These are phyloP conservation scores for Chunga burmeisteri DNA, from an alignment of 2,113 vertebrate species.

Conservation along the genomic window DNA sequence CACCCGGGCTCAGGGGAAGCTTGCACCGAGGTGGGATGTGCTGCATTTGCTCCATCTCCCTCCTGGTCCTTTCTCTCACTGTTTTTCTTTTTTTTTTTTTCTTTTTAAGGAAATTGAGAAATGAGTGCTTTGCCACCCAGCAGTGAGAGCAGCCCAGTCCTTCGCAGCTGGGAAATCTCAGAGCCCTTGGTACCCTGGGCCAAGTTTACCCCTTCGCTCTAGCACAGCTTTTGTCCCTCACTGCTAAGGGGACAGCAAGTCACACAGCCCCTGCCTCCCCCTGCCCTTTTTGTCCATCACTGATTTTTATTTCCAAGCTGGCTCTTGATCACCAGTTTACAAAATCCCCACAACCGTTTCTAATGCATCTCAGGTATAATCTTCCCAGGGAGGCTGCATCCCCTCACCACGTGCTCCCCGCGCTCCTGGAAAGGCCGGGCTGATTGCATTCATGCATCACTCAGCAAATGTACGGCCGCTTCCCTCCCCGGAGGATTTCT, in stretches of 20 bases:
- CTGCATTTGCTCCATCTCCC: fast-evolving
- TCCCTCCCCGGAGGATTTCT: not conserved
- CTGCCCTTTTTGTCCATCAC: not conserved
- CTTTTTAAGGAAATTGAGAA: not conserved
- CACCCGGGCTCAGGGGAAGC: not conserved
- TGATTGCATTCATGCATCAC: constrained; percentile 6
- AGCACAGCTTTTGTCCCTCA: not conserved
- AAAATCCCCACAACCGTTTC: not conserved
- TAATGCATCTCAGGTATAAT: not conserved
- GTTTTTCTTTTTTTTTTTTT: not conserved
- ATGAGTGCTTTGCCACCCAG: not conserved
- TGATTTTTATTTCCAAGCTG: not conserved
- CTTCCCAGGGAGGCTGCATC: not conserved
- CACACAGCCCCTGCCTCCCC: not conserved
- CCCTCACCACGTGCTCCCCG: not conserved
- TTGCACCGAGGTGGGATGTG: fast-evolving
- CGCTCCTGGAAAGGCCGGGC: not conserved
- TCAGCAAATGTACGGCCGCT: not conserved
- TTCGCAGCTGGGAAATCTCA: not conserved
- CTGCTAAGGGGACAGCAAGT: not conserved
- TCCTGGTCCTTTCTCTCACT: not conserved
- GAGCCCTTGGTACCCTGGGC: not conserved
- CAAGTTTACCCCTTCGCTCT: not conserved
- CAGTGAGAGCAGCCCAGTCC: not conserved
- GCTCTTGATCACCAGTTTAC: not conserved